Conservation (phyloP, 2,797 vertebrate genomes). For the Platalea minor region DNA sequence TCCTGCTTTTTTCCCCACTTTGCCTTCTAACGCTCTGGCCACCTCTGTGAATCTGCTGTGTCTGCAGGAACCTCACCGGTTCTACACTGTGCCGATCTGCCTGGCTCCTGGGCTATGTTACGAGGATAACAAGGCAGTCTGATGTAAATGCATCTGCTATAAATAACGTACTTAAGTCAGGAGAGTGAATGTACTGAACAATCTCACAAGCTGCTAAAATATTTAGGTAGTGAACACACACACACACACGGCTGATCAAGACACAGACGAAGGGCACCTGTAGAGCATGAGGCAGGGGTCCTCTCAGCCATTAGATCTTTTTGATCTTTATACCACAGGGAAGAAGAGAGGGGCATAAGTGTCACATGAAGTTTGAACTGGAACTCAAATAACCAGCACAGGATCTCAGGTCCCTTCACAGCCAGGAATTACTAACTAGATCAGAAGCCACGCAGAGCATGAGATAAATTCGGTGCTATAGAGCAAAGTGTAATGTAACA, state of each 20-base stretch:
- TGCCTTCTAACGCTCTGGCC: not conserved
- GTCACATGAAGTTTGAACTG: not conserved
- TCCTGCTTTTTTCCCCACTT: not conserved
- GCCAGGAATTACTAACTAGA: not conserved
- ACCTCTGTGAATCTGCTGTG: not conserved
- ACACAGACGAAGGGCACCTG: not conserved
- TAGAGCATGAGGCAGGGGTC: not conserved
- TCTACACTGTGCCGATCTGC: not conserved
- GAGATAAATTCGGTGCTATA: not conserved
- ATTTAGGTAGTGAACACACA: not conserved
- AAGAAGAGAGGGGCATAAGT: not conserved
- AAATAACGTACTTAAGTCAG: not conserved
- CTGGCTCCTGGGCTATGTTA: not conserved
- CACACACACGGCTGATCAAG: not conserved
- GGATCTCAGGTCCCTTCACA: not conserved
- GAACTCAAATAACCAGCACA: not conserved
- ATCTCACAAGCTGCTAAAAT: not conserved
- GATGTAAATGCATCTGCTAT: not conserved
- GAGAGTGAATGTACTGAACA: not conserved
- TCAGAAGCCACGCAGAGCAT: not conserved
- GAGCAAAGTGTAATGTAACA: not conserved
- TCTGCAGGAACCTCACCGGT: not conserved
- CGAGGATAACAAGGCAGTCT: not conserved
- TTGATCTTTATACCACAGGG: not conserved
- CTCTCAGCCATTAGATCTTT: not conserved